Conservation (phyloP, 2,797 vertebrate genomes). For the Denticeps clupeoides region DNA sequence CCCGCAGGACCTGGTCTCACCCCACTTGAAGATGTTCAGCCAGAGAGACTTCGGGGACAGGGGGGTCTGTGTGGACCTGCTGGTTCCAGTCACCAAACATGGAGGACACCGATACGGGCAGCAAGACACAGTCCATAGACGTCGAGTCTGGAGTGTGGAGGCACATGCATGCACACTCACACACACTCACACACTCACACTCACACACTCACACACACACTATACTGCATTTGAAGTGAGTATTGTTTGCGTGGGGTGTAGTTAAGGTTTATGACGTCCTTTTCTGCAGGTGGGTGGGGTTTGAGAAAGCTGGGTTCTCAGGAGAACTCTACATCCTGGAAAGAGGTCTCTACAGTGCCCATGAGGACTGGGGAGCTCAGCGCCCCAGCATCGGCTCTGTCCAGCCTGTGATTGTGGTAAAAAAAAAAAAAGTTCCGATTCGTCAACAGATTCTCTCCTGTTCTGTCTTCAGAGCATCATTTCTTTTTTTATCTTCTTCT, state of each 20-base stretch:
- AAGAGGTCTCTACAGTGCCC: conserved; percentile 76
- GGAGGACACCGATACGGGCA: conserved; percentile 66
- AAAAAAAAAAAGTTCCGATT: conserved; percentile 17
- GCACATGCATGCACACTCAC: neutral
- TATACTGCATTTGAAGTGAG: neutral
- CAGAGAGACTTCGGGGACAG: conserved; percentile 66
- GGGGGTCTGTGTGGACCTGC: conserved; percentile 65
- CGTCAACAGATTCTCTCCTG: too few species aligned
- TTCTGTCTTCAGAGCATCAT: too few species aligned
- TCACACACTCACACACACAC: neutral
- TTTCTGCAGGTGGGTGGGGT: conserved; percentile 80
- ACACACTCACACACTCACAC: neutral
- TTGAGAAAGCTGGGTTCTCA: conserved; percentile 81
- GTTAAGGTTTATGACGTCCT: conserved; percentile 6
- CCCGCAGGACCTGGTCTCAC: conserved; percentile 71
- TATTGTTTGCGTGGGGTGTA: neutral
- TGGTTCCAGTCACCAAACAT: conserved; percentile 73
- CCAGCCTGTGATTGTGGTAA: conserved; percentile 81
- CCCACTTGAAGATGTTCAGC: conserved; percentile 77
- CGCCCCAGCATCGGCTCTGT: conserved; percentile 74
- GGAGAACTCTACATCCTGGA: conserved; percentile 84
- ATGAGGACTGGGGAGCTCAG: conserved; percentile 79
- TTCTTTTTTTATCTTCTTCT: too few species aligned
- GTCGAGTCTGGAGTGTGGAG: conserved; percentile 87
- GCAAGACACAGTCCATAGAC: conserved; percentile 74